phyloP scores from a whole-genome alignment of 2,797 vertebrate genomes.

The Fistularia tabacaria region DNA sequence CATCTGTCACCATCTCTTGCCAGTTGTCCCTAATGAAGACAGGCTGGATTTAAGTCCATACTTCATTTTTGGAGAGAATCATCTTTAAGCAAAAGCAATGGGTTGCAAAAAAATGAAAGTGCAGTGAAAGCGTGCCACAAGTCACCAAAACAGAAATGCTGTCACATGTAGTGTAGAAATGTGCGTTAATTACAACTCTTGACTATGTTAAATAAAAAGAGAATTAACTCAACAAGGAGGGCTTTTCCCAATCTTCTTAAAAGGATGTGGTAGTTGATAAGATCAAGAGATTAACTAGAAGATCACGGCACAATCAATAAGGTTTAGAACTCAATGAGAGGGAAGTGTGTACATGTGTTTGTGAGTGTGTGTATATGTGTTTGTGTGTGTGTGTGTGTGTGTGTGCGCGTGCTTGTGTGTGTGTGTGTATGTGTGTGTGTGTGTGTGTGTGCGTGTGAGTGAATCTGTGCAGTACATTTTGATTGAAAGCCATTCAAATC shows the following conservation, averaged over 20 bases:
- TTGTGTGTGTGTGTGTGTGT: neutral
- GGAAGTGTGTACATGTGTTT: slow-evolving; percentile 5
- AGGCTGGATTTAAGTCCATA: neutral
- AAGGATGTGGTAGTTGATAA: slow-evolving; percentile 46
- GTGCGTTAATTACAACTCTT: no score
- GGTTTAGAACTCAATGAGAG: slow-evolving; percentile 28
- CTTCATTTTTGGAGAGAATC: neutral
- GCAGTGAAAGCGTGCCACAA: neutral
- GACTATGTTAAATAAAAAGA: neutral
- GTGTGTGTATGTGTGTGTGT: neutral
- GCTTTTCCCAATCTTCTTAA: slow-evolving; percentile 51
- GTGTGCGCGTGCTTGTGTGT: no score
- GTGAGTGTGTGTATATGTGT: neutral
- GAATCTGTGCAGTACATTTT: no score
- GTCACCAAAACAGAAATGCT: neutral
- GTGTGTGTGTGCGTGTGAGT: slow-evolving; percentile 1
- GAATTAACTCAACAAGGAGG: slow-evolving; percentile 31
- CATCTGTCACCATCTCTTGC: slow-evolving; percentile 79
- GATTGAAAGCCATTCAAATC: slow-evolving; percentile 6
- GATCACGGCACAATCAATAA: slow-evolving; percentile 33
- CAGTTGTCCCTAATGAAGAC: slow-evolving; percentile 72
- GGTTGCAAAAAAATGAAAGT: neutral
- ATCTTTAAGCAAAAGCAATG: neutral
- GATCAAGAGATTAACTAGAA: slow-evolving; percentile 54
- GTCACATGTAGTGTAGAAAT: neutral